Conservation (phyloP, 2,797 vertebrate species). For the Sebastes matsubarae region DNA sequence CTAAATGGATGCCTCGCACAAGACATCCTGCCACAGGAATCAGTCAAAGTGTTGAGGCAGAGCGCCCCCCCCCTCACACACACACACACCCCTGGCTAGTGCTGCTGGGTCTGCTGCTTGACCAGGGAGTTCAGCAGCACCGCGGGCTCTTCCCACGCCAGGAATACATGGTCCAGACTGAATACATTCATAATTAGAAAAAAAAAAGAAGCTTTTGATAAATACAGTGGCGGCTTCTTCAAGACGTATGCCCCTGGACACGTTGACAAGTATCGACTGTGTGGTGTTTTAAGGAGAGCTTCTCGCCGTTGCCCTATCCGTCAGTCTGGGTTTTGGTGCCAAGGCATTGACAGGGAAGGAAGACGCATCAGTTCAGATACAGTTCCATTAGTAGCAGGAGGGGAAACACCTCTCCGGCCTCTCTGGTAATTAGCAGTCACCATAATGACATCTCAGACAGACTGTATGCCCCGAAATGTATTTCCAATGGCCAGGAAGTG, state of each 20-base stretch:
- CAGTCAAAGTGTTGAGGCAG: conserved; percentile 66
- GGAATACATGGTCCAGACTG: neutral
- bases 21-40: conserved; percentile 71
- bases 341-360: conserved; percentile 57
- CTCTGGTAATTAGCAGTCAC: conserved; percentile 78
- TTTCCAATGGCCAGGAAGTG: conserved; percentile 78
- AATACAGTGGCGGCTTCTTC: conserved; percentile 33
- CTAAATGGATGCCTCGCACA: conserved; percentile 76
- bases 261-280: conserved; percentile 57
- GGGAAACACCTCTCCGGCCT: conserved; percentile 53
- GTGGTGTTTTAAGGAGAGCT: conserved; percentile 65
- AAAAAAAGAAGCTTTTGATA: conserved; percentile 35
- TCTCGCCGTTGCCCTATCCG: conserved; percentile 39
- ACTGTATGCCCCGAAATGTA: conserved; percentile 71
- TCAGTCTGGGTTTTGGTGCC: conserved; percentile 57
- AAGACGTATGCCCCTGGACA: conserved; percentile 39
- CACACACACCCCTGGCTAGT: neutral
- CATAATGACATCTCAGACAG: conserved; percentile 65
- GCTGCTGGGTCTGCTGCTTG: neutral
- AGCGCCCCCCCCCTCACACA: neutral
- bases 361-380: conserved; percentile 55
- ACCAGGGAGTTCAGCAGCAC: neutral
- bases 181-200: conserved; percentile 31
- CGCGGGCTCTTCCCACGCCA: neutral
- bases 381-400: conserved; percentile 52